Percentiles rank a stretch among this genome's conserved stretches.
phyloP scores from a whole-genome alignment of 2,113 vertebrate species.

The Petromus typicus region DNA sequence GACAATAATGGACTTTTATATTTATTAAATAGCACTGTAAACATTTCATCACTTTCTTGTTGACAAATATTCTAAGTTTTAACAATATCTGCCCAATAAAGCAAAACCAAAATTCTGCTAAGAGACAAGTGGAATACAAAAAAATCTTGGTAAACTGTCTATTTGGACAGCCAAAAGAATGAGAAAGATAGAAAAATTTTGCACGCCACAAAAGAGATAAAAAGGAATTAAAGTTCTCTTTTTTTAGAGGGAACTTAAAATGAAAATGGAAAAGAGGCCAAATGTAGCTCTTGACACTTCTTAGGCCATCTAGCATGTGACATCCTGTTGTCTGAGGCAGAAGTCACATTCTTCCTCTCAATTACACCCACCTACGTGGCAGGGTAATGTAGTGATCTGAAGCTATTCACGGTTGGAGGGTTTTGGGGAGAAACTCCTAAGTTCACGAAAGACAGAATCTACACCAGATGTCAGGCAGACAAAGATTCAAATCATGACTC shows the following conservation, averaged over 20 bases:
- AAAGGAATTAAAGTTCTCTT: conserved; percentile 56
- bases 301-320: conserved; percentile 37
- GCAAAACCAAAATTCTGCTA: conserved; percentile 73
- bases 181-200: conserved; percentile 50
- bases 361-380: neutral
- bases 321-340: conserved; percentile 9
- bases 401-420: neutral
- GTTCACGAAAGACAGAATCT: conserved; percentile 18
- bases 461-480: neutral
- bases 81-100: conserved; percentile 67
- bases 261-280: conserved; percentile 50
- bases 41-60: conserved; percentile 66
- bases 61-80: conserved; percentile 70
- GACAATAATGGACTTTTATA: conserved; percentile 45
- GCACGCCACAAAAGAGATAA: neutral
- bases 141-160: conserved; percentile 56
- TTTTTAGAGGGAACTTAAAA: conserved; percentile 45
- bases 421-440: conserved; percentile 12
- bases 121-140: conserved; percentile 66
- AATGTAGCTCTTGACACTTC: conserved; percentile 56
- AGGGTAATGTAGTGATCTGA: neutral
- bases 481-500: conserved; percentile 12
- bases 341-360: conserved; percentile 44
- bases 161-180: conserved; percentile 60
- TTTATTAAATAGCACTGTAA: conserved; percentile 70